Base-by-base conservation (phyloP, 2,113 vertebrate species). In the Dromiciops gliroides region DNA sequence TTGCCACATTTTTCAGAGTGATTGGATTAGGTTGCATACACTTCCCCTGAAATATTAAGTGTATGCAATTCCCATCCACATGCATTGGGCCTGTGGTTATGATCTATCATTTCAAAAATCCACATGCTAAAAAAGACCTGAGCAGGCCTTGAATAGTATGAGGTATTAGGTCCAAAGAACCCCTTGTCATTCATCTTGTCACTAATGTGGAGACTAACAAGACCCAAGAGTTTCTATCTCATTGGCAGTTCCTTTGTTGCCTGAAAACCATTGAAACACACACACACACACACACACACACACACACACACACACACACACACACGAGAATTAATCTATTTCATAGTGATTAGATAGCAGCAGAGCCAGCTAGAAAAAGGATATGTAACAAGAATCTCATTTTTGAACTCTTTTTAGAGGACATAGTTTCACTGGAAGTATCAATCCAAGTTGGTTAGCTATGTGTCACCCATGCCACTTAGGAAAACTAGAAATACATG, bases 41-140 rank as follows among this genome's bases (percentile, higher is more conserved):
- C 94, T 98, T 98, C 97, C 98, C 94, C 98, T 98, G 98, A 99
- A 98, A 98, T 99, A 99, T 98, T 99, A 98, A 99, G 98, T 98
- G 97, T 97, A 98, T 97, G 97, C 97, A 98, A 97, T 98, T 97
- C 92, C 75, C 97, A 98, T 98, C 97, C 97, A 97, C 97, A 98
- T 11, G 50, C 96, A 97, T 60, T 94, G 96, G 97, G 96, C 97
- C 98, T 98, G 96, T 98, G 98, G 98, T 98, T 98, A 98, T 98
- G 98, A 98, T 99, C 98, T 98, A 98, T 99, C 98, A 98, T 98
- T 98, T 98, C 97, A 96, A 98, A 98, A 98, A 98, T 97, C 97
- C 97, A 98, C 97, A 96, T 95, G 96, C 98, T 97, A 98, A 96
- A 98, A 96, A 98, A 98, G 98, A 98, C 44, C 94, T 97, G 96